Percentiles rank a stretch among this genome's conserved stretches.
These are phyloP conservation scores for Physella acuta DNA, from an alignment of 1,140 invertebrate species.

Conservation along the genomic window DNA sequence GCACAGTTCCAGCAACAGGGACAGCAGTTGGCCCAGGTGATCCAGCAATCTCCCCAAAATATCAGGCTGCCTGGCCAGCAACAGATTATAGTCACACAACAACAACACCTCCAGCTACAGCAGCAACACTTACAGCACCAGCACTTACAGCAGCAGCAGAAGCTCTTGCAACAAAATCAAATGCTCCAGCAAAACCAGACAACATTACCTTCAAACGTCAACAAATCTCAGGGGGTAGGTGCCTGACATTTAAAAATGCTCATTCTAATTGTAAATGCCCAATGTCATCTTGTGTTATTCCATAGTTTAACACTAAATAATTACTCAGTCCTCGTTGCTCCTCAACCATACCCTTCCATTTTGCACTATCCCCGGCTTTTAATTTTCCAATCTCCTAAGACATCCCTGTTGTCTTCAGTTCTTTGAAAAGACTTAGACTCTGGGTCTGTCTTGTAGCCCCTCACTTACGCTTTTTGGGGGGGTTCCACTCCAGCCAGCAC, in stretches of 20 bases:
- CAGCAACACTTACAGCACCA: background rate
- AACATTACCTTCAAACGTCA: background rate
- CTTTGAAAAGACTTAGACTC: too few relatives aligned
- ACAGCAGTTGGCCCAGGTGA: background rate
- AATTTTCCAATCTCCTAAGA: too few relatives aligned
- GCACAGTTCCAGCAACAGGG: constrained; percentile 9
- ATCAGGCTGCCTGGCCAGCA: constrained; percentile 9
- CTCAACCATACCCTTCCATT: too few relatives aligned
- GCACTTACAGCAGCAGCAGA: background rate
- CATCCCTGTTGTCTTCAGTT: too few relatives aligned
- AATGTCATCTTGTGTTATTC: background rate
- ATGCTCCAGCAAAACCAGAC: background rate
- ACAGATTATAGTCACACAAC: constrained; percentile 17
- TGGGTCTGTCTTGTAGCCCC: too few relatives aligned
- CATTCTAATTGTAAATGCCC: background rate
- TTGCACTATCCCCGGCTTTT: too few relatives aligned
- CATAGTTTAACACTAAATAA: too few relatives aligned
- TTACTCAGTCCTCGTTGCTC: too few relatives aligned
- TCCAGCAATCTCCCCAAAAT: constrained; percentile 4
- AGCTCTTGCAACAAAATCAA: background rate
- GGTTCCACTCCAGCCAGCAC: too few relatives aligned
- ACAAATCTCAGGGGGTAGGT: background rate
- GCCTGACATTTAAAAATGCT: background rate
- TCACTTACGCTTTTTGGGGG: too few relatives aligned
- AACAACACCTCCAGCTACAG: constrained; percentile 19